phyloP scores from a whole-genome alignment of 2,113 vertebrate genomes.

The Engraulis encrasicolus region DNA sequence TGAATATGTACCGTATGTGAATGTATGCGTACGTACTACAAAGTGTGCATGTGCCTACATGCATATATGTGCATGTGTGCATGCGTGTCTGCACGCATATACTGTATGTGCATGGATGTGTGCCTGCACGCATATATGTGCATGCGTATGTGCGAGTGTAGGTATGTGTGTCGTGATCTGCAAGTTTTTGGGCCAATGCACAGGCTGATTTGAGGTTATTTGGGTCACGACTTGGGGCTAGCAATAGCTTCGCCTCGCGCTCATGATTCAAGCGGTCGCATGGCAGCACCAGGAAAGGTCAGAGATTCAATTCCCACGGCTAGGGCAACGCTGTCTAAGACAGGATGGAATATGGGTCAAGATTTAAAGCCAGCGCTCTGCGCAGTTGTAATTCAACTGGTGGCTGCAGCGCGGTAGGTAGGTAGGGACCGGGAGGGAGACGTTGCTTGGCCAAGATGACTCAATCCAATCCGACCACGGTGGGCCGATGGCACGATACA shows the following conservation, averaged over 20 bases:
- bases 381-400: background rate
- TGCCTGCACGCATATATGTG: too few species aligned
- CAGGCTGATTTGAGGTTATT: background rate
- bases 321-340: background rate
- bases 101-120: background rate
- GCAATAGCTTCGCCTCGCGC: background rate
- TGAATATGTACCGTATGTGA: too few species aligned
- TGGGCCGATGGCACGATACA: too few species aligned
- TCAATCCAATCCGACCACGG: too few species aligned
- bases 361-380: background rate
- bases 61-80: too few species aligned
- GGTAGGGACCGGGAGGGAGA: too few species aligned
- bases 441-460: too few species aligned
- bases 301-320: background rate
- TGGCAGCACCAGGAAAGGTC: background rate
- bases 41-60: too few species aligned
- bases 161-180: background rate
- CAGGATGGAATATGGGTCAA: background rate
- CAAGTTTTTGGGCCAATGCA: too few species aligned
- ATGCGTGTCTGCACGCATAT: background rate
- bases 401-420: too few species aligned
- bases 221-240: background rate
- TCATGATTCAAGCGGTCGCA: background rate
- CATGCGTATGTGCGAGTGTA: background rate
- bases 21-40: too few species aligned